Base-by-base conservation (phyloP, 2,113 vertebrate genomes). In the Agelaius phoeniceus region DNA sequence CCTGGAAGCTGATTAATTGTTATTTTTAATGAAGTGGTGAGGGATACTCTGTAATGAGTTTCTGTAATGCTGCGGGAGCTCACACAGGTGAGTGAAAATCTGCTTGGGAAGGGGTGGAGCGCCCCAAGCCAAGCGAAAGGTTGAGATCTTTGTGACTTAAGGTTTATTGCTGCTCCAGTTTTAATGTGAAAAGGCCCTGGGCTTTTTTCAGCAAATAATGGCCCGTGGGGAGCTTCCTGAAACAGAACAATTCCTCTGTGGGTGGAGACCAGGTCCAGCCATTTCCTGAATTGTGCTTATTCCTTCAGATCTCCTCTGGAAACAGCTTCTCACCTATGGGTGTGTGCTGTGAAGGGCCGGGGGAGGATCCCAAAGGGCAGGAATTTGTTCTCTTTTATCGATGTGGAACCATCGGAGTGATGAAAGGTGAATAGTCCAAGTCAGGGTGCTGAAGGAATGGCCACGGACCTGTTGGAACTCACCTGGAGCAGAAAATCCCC, bases 301-400 rank as follows among this genome's bases (percentile, higher is more conserved):
- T 79, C 52, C 65, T 83, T 57, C 7, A 24, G 61, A 14, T 28
- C 28, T 57, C 48, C 37, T 39, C 31, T 15, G 24, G 3, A 41
- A 59, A 14, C 5, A 3, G 3, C 11, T 1, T 19, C 24, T 33
- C 21, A 30, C 37, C 52, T n/a, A 1, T 2, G 20, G 12, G 10
- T 28, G 9, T 22, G 39, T 61, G 43, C 89, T 65, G 20, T 7
- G 62, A 48, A 65, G 35, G 57, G 31, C 22, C 21, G 9, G 31
- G 71, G 71, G 61, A 67, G 77, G 62, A 61, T 95, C 73, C 41
- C 52, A 11, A 13, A 33, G 63, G 11, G 30, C 46, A 73, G 31
- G 30, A 13, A 17, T 43, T 8, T 1, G 0, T 78, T 75, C 58
- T 51, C 54, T 51, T 23, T 82, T 55, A n/a, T 52, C 76, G 84